These are phyloP conservation scores for Microchrysa polita DNA, from an alignment of 2,888 invertebrate species.

Conservation along the genomic window DNA sequence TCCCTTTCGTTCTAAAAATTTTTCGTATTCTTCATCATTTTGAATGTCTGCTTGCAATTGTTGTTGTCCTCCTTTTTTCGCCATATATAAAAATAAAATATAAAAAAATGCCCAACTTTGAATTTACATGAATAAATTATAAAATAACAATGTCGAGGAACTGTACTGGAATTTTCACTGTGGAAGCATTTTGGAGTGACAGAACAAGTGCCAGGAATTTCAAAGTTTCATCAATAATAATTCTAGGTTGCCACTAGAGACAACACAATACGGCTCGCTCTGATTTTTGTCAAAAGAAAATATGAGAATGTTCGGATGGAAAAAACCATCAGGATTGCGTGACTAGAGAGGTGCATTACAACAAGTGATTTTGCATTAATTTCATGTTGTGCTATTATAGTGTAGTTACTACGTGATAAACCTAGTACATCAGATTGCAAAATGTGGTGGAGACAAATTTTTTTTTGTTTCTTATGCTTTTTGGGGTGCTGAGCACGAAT, in stretches of 20 bases:
- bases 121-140: neutral
- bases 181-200: neutral
- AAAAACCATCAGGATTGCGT: too few species aligned
- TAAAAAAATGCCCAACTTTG: too few species aligned
- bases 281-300: too few species aligned
- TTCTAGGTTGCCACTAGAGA: neutral
- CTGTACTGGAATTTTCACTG: neutral
- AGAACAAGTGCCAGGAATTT: neutral
- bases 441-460: too few species aligned
- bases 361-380: too few species aligned
- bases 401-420: too few species aligned
- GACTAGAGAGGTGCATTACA: too few species aligned
- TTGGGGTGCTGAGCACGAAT: too few species aligned
- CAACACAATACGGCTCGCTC: neutral
- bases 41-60: slow-evolving; percentile 83
- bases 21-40: slow-evolving; percentile 86
- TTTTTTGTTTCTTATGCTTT: too few species aligned
- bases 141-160: neutral
- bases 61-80: slow-evolving; percentile 80
- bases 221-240: neutral
- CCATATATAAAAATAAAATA: slow-evolving; percentile 63
- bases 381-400: too few species aligned
- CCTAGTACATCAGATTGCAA: too few species aligned
- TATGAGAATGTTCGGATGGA: too few species aligned
- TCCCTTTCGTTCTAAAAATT: slow-evolving; percentile 79